Percentiles rank a stretch among this genome's conserved stretches.
These are phyloP conservation scores for Uria lomvia DNA, from an alignment of 2,113 vertebrate species.

Conservation along the genomic window DNA sequence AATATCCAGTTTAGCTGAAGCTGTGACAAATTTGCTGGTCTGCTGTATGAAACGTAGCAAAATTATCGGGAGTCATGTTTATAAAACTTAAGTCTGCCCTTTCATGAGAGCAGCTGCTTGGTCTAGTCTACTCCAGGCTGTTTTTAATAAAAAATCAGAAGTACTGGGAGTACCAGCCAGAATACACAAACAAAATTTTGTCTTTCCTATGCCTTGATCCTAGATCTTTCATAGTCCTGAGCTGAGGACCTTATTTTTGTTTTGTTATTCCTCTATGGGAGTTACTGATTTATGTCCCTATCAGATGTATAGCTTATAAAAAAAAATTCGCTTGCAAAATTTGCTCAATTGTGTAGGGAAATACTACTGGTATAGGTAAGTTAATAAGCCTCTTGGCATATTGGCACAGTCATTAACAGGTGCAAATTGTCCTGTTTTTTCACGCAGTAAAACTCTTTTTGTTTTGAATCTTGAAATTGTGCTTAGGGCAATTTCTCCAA, in stretches of 20 bases:
- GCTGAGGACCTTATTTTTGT: background rate
- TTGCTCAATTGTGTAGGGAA: background rate
- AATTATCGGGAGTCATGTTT: background rate
- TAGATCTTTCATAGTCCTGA: background rate
- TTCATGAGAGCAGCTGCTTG: background rate
- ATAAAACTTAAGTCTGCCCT: background rate
- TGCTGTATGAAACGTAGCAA: background rate
- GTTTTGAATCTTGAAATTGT: background rate
- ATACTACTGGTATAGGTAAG: background rate
- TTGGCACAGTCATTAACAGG: background rate
- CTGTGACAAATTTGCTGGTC: background rate
- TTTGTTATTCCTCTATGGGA: background rate
- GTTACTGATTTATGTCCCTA: background rate
- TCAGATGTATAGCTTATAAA: background rate
- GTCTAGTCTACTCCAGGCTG: background rate
- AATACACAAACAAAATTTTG: background rate
- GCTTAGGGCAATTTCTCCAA: background rate
- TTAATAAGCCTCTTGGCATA: background rate
- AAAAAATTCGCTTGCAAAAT: background rate
- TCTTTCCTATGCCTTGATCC: background rate
- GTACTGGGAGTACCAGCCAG: background rate
- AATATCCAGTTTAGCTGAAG: background rate
- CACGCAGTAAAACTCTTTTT: background rate
- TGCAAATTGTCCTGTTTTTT: background rate
- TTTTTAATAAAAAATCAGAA: background rate